A percentile compares a stretch with the other conserved stretches of the same genome.
These are phyloP conservation scores for human DNA, from an alignment of 2,113 vertebrate genomes.

Conservation along the genomic window DNA sequence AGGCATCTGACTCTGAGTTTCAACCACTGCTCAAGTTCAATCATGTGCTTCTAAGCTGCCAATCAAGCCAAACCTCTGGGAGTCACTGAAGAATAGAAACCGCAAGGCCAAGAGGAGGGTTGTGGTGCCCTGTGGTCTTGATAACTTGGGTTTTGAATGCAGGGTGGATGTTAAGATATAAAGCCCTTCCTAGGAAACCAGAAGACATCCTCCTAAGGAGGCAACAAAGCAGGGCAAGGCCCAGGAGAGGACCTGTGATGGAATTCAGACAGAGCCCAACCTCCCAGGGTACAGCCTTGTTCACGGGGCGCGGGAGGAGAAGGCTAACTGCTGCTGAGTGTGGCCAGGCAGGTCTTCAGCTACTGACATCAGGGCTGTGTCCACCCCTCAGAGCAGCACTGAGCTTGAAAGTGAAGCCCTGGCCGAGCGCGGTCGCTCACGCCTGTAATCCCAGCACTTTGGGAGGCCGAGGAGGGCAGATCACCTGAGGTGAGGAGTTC, in stretches of 20 bases:
- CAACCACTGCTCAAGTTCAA: neutral
- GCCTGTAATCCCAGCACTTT: too few relatives aligned
- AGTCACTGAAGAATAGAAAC: neutral
- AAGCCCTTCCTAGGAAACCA: neutral
- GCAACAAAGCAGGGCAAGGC: neutral
- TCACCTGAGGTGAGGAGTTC: too few relatives aligned
- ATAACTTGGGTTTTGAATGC: neutral
- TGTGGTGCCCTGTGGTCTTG: fast-evolving
- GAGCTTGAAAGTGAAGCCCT: neutral
- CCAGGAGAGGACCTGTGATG: neutral
- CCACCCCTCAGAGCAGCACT: neutral
- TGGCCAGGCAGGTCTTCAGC: neutral
- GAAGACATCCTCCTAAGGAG: neutral
- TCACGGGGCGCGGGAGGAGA: neutral
- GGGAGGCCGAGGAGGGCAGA: too few relatives aligned
- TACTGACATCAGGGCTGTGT: neutral
- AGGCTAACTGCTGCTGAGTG: neutral
- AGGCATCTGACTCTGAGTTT: neutral
- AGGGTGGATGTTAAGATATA: neutral
- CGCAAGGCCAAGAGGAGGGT: fast-evolving
- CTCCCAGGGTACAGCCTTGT: neutral
- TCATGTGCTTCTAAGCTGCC: neutral
- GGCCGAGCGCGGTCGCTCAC: too few relatives aligned
- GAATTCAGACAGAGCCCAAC: neutral
- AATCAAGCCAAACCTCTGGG: neutral